Evolutionary conservation across 2,797 vertebrate species (phyloP), one percentile per base, ranked within the genome.

Genomic region (Amphiprion clarkii): DNA sequence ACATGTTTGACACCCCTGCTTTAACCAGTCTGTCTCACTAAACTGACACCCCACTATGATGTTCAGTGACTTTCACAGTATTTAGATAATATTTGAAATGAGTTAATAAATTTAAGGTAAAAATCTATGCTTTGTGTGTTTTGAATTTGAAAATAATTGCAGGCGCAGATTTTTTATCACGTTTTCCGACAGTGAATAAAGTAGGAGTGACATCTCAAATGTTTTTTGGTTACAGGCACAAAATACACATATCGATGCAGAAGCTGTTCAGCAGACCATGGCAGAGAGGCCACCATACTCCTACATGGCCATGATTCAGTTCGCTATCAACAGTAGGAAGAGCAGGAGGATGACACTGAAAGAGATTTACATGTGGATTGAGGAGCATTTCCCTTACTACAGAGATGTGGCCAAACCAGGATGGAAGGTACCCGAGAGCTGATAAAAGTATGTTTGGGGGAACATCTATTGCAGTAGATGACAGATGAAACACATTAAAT

Each of bases 301-400:
- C 70, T 99, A 99, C 90, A 99, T 99, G 97, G 97, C 96, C 72
- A 97, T 99, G 96, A 99, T 99, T 86, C 98, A 99, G 78, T 99
- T 99, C 68, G 98, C 98, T 3, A 99, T 99, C 91, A 99, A 99
- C 92, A 99, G 98, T 79, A 96, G 93, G 0, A 94, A 93, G 68
- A 94, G 88, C 85, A 94, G 95, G 82, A 95, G 91, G 81, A 99
- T 99, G 98, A 98, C 97, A 1, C 89, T 99, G 75, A 99, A 98
- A 70, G 97, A 99, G 84, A 99, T 99, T 91, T 99, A 99, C 62
- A 95, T 90, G 16, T 99, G 98, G 98, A 98, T 99, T 9, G 97
- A 99, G 91, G 95, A 98, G 52, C 96, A 98, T 71, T 99, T 99
- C 73, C 96, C 97, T 0, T 99, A 97, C 84, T 99, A 99, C 87